phyloP scores from a whole-genome alignment of 2,113 vertebrate genomes.

The Pipa parva region DNA sequence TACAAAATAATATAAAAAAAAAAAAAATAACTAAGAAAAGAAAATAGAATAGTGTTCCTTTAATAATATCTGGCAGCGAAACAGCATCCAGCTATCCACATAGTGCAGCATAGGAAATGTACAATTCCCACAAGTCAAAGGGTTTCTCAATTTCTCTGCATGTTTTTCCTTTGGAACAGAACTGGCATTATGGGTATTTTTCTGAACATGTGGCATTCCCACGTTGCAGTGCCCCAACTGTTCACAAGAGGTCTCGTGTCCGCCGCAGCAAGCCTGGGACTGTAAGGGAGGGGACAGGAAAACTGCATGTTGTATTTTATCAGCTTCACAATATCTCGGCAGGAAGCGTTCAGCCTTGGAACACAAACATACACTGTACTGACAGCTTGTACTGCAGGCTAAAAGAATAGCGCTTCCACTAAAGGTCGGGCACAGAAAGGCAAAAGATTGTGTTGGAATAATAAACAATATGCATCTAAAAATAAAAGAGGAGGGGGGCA shows the following conservation, averaged over 20 bases:
- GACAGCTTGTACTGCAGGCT: neutral
- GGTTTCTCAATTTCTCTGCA: no score
- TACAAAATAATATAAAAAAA: no score
- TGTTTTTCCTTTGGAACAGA: no score
- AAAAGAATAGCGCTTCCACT: neutral
- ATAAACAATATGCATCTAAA: no score
- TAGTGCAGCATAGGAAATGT: no score
- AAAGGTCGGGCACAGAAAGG: neutral
- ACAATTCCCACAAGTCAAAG: no score
- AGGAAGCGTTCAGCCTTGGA: slow-evolving; percentile 2
- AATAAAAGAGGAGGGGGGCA: no score
- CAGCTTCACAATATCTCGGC: slow-evolving; percentile 4
- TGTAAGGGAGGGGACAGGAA: slow-evolving; percentile 10
- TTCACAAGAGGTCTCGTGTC: neutral
- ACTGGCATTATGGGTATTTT: neutral
- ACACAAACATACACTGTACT: neutral
- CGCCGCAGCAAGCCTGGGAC: neutral
- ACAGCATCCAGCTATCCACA: no score
- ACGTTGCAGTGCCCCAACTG: neutral
- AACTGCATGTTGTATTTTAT: neutral
- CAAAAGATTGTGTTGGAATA: no score
- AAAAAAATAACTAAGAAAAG: no score
- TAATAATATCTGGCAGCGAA: no score
- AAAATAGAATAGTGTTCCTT: no score
- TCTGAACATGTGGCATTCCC: slow-evolving; percentile 1